Evolutionary conservation across 2,113 vertebrate genomes (phyloP).

Genomic region (Merops nubicus): DNA sequence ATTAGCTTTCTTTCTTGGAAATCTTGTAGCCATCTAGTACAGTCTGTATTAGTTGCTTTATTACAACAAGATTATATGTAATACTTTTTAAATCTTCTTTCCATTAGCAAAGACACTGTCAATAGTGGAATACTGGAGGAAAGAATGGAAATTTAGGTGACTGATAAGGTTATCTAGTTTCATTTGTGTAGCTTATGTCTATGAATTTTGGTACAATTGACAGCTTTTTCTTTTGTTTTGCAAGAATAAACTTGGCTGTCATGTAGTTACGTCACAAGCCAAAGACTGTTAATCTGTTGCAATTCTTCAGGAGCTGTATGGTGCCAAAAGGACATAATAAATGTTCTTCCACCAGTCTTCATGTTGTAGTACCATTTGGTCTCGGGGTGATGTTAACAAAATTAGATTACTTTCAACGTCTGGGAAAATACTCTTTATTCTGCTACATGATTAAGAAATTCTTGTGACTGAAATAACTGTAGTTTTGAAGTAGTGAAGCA

Average conservation of each 20-base stretch:
- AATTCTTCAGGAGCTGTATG: not conserved
- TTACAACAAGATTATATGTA: not conserved
- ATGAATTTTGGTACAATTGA: not conserved
- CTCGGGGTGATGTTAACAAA: not conserved
- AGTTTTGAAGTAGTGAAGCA: not conserved
- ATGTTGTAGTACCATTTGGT: not conserved
- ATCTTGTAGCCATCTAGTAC: not conserved
- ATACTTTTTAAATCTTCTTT: not conserved
- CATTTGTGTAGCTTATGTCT: not conserved
- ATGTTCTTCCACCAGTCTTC: not conserved
- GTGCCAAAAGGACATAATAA: not conserved
- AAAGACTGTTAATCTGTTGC: not conserved
- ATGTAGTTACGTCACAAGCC: accelerated
- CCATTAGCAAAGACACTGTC: not conserved
- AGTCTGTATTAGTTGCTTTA: not conserved
- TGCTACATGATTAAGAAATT: not conserved
- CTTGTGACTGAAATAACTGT: not conserved
- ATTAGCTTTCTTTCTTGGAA: not conserved
- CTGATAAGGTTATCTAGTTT: not conserved
- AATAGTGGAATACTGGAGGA: not conserved
- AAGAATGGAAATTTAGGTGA: not conserved
- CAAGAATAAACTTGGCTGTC: not conserved
- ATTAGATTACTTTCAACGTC: not conserved
- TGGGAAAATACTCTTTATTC: not conserved
- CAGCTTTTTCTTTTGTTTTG: not conserved